phyloP scores from a whole-genome alignment of 2,888 invertebrate species.

The Ditylenchus weischeri region DNA sequence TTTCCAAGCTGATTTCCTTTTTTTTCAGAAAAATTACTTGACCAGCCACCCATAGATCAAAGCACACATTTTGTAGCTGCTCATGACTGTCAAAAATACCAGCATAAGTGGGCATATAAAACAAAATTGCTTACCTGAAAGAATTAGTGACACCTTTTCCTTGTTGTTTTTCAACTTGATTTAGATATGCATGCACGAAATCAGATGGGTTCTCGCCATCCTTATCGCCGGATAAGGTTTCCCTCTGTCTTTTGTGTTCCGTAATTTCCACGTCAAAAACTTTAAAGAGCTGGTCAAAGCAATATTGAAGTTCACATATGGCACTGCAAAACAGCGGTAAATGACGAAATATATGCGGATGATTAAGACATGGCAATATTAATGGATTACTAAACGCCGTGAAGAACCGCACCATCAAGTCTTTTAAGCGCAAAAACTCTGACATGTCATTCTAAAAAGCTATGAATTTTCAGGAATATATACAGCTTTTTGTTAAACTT shows the following conservation, averaged over 20 bases:
- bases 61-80: slow-evolving; percentile 3
- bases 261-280: background rate
- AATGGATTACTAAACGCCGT: slow-evolving; percentile 4
- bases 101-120: no score
- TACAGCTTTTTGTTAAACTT: background rate
- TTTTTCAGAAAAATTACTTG: background rate
- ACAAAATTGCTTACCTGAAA: background rate
- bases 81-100: no score
- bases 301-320: background rate
- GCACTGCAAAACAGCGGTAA: background rate
- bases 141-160: background rate
- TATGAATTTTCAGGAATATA: background rate
- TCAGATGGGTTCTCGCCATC: background rate
- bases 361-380: background rate
- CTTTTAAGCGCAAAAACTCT: slow-evolving; percentile 9
- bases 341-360: background rate
- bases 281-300: background rate
- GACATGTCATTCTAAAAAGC: background rate
- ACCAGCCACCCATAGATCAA: slow-evolving; percentile 5
- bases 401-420: slow-evolving; percentile 8
- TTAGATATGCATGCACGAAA: background rate
- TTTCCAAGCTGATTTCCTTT: background rate
- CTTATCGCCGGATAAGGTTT: background rate
- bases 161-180: background rate
- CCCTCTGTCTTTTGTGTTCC: background rate